Evolutionary conservation across 1,140 invertebrate genomes (phyloP).

Genomic region (Ips nitidus): DNA sequence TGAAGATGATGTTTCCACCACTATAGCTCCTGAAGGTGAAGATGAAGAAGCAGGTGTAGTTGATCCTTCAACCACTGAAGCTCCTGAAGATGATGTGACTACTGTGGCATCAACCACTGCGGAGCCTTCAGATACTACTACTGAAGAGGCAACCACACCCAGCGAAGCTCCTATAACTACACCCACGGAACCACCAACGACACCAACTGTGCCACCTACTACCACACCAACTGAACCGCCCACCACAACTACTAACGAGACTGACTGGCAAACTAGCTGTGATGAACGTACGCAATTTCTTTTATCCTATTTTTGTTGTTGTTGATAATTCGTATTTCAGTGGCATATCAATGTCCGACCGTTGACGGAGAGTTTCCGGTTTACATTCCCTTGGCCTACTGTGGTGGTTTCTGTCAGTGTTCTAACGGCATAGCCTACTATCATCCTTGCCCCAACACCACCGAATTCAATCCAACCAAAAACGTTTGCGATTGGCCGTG

Average conservation of each 20-base stretch:
- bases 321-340: slow-evolving; percentile 1
- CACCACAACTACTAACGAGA: neutral
- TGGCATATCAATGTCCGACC: slow-evolving; percentile 22
- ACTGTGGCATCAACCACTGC: neutral
- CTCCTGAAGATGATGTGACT: neutral
- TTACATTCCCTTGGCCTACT: slow-evolving; percentile 50
- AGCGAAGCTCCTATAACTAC: slow-evolving; percentile 33
- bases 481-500: slow-evolving; percentile 59
- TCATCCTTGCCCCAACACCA: slow-evolving; percentile 53
- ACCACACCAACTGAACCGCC: neutral
- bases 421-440: slow-evolving; percentile 54
- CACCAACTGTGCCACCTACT: slow-evolving; percentile 1
- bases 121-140: neutral
- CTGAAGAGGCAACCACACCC: neutral
- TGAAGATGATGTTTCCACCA: slow-evolving; percentile 1
- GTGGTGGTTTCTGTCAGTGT: slow-evolving; percentile 62
- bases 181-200: slow-evolving; percentile 3
- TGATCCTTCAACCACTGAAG: neutral
- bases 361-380: slow-evolving; percentile 33
- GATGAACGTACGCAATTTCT: neutral
- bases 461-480: slow-evolving; percentile 57
- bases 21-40: neutral
- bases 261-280: neutral
- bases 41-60: slow-evolving; percentile 1
- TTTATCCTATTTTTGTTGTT: neutral